Base-by-base conservation (phyloP, 2,888 invertebrate genomes). In the Tetropium fuscum region DNA sequence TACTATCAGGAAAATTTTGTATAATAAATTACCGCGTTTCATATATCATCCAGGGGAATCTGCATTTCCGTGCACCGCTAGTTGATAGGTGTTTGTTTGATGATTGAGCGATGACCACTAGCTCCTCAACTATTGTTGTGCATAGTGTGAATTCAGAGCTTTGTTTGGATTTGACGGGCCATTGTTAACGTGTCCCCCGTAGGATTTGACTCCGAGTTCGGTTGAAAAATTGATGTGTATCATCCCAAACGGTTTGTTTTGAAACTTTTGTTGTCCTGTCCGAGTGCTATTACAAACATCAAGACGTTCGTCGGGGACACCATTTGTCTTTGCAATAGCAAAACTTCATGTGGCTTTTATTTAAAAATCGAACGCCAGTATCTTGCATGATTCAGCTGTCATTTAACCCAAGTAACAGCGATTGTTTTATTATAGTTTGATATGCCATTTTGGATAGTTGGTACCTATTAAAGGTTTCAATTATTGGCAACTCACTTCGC, bases 21-120 rank as follows among this genome's bases (percentile, higher is more conserved):
- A 69, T 70, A 69, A 71, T 69, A 71, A 71, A 71, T 71, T 71
- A 68, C 69, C 66, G 65, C 71, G 72, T 72, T 72, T 72, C 70
- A 69, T 70, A 64, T 62, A 67, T 66, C 69, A 69, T 70, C 65
- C 56, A 60, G 65, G 58, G 51, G 63, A 67, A 71, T 71, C 68
- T 51, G 64, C 62, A 63, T 66, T 70, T 73, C 68, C 71, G 70
- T 63, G 68, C 71, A 67, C 70, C 65, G 64, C 70, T 63, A 66
- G 69, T 70, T 70, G 69, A 70, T 66, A 61, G 47, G 57, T 49
- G 66, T 67, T 69, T 67, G 69, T 67, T 62, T 60, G 58, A 66
- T 67, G 67, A 68, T 69, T 67, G 66, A 70, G 57, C 61, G 68
- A 70, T 69, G 68, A 66, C 70, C 68, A 64, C 59, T 36, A 57